These are phyloP conservation scores for Tethea ocularis DNA, from an alignment of 2,888 invertebrate species.

Conservation along the genomic window DNA sequence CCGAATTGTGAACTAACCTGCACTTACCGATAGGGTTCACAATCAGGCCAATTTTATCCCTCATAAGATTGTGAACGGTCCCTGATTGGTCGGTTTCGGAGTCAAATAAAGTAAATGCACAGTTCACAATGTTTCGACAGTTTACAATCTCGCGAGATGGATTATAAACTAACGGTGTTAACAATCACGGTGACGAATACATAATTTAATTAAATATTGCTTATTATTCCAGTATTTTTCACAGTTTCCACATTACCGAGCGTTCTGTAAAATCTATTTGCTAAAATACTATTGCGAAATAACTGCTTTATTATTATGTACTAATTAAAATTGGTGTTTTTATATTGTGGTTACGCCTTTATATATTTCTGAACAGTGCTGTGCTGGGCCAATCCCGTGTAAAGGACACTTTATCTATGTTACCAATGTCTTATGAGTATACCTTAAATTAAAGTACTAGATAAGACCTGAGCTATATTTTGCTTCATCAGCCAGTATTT, in stretches of 20 bases:
- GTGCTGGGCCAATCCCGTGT: not conserved
- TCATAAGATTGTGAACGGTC: too few relatives aligned
- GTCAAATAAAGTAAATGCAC: too few relatives aligned
- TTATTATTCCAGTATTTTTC: not conserved
- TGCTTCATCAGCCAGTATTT: not conserved
- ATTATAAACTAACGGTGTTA: too few relatives aligned
- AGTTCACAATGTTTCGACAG: too few relatives aligned
- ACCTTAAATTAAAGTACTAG: not conserved
- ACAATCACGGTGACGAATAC: too few relatives aligned
- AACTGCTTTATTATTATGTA: not conserved
- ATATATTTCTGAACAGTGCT: not conserved
- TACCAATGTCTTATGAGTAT: not conserved
- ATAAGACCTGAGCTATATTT: not conserved
- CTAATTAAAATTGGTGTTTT: conserved; percentile 1
- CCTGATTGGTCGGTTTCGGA: too few relatives aligned
- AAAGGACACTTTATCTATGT: conserved; percentile 1
- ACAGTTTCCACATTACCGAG: not conserved
- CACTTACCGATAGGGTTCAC: too few relatives aligned
- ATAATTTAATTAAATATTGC: not conserved
- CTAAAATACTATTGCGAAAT: not conserved
- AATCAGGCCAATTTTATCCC: too few relatives aligned
- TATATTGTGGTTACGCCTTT: not conserved
- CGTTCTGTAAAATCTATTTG: not conserved
- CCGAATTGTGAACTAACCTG: too few relatives aligned
- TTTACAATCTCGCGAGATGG: too few relatives aligned